Percentiles rank a stretch among this genome's conserved stretches.
phyloP scores from a whole-genome alignment of 1,140 invertebrate species.

The Penaeus japonicus region DNA sequence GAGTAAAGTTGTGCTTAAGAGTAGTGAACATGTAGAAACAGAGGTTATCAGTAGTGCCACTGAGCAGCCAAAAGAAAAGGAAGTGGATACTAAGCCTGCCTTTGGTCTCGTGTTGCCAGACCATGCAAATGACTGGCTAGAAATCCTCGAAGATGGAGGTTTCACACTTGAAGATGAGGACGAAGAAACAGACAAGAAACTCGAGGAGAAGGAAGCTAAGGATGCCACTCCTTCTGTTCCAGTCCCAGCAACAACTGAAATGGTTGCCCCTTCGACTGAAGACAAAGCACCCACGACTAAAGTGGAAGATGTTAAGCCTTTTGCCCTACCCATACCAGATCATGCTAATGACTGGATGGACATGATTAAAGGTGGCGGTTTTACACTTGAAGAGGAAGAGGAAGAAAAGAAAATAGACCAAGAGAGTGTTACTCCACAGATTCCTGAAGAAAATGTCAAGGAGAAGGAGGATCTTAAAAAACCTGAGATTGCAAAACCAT shows the following conservation, averaged over 20 bases:
- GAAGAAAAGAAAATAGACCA: not conserved
- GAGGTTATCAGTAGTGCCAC: not conserved
- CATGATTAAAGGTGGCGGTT: slow-evolving; percentile 45
- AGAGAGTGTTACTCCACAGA: not conserved
- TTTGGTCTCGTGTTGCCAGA: slow-evolving; percentile 51
- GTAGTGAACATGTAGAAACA: not conserved
- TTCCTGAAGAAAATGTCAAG: not conserved
- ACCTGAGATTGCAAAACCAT: not conserved
- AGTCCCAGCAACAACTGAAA: not conserved
- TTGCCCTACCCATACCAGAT: slow-evolving; percentile 41
- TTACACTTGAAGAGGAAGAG: slow-evolving; percentile 48
- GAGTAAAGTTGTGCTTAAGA: not conserved
- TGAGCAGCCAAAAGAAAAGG: not conserved
- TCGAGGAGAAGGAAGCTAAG: not conserved
- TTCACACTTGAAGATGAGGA: slow-evolving; percentile 45
- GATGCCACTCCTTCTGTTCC: not conserved
- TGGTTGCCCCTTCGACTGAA: too few species aligned
- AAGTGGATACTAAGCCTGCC: not conserved
- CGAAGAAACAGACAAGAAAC: not conserved
- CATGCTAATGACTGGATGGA: slow-evolving; percentile 52
- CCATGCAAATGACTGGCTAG: slow-evolving; percentile 57
- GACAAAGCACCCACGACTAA: too few species aligned
- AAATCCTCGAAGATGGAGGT: slow-evolving; percentile 53
- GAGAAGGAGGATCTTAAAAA: not conserved
- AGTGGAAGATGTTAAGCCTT: not conserved